These are phyloP conservation scores for Brachyhypopomus occidentalis DNA, from an alignment of 2,113 vertebrate genomes.

Conservation along the genomic window DNA sequence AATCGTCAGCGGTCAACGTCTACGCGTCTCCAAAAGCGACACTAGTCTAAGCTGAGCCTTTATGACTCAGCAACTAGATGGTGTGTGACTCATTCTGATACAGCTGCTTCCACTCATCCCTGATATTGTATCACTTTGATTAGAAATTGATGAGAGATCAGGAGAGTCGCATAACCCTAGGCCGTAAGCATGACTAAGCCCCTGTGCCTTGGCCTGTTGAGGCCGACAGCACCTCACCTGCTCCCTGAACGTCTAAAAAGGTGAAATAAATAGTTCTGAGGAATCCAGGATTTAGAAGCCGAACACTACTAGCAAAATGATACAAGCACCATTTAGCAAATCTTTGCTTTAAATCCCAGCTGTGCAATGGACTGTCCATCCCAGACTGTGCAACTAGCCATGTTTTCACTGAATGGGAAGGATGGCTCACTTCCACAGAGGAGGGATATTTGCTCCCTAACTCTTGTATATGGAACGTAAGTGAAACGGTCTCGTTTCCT, in stretches of 20 bases:
- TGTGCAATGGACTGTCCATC: not conserved
- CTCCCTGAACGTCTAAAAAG: not conserved
- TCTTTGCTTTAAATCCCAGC: not conserved
- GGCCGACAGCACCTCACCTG: not conserved
- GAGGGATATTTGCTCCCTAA: not conserved
- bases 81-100: not conserved
- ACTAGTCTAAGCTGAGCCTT: constrained; percentile 38
- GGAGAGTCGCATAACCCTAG: not conserved
- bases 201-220: not conserved
- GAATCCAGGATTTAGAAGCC: not conserved
- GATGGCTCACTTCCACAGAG: not conserved
- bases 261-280: not conserved
- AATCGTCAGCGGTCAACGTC: not conserved
- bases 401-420: not conserved
- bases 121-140: constrained; percentile 32
- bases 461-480: constrained; percentile 11
- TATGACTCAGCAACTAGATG: constrained; percentile 32
- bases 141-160: constrained; percentile 27
- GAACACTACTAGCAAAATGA: not conserved
- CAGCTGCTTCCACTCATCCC: not conserved
- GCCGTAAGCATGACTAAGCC: constrained; percentile 10
- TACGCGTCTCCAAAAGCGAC: constrained; percentile 18
- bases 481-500: constrained; percentile 46
- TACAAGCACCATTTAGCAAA: not conserved
- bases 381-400: too few relatives aligned